Evolutionary conservation across 2,113 vertebrate genomes (phyloP), one percentile per base, ranked within the genome.

Genomic region (Collichthys lucidus): DNA sequence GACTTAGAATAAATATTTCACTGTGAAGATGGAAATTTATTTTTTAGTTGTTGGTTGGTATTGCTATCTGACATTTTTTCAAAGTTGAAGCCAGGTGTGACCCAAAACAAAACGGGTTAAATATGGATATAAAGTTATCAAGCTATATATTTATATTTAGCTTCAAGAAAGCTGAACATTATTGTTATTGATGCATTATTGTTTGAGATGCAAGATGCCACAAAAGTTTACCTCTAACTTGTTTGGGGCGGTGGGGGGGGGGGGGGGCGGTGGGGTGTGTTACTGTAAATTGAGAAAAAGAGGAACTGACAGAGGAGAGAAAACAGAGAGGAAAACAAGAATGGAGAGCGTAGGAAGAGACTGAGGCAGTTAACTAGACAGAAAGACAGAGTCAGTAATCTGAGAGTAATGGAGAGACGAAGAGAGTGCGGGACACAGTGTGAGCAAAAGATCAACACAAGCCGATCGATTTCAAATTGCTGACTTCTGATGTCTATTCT

Each of bases 401-500:
- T 62, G 80, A 52, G 64, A 60, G 53, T 59, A 69, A 77, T 55
- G 76, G 55, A 73, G 35, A 50, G 46, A 75, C 42, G 59, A 69
- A 49, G 46, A 67, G 4, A 44, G 40, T 40, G n/a, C 3, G 9
- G 46, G 50, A 16, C 15, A 56, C 15, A 61, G 71, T 62, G 69
- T n/a, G 29, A 65, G 46, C 49, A 65, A 44, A 61, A 11, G 4
- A 47, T 5, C 8, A 20, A 56, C 22, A 40, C 52, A 64, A 5
- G 8, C 22, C 2, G 49, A 26, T 63, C 44, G 16, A 20, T 81
- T 57, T 74, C 14, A 56, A 67, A 40, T 2, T 22, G 22, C 42
- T 46, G 73, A 55, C 55, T 26, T 49, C 4, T 59, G 11, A 56
- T 46, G 55, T 22, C 12, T 46, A 26, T 24, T 1, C 9, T 22